Conservation (phyloP, 2,888 invertebrate species). For the Nomada fabriciana region DNA sequence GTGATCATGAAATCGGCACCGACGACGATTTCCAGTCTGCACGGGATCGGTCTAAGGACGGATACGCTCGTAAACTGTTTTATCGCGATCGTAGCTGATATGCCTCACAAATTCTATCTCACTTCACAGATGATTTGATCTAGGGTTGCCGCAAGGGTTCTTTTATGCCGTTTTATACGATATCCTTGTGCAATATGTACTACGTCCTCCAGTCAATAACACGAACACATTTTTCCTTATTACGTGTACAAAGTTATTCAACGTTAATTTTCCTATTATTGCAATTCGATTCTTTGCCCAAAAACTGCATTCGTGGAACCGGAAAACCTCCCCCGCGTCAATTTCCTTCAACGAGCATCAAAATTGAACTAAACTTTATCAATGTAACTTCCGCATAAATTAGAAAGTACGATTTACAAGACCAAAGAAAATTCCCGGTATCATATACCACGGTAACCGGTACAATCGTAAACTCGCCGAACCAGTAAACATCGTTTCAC, state of each 20-base stretch:
- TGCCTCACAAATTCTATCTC: conserved; percentile 56
- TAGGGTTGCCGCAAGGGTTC: conserved; percentile 29
- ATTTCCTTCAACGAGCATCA: too few species aligned
- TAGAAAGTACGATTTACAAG: not conserved
- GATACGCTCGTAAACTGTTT: conserved; percentile 70
- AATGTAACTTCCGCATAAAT: not conserved
- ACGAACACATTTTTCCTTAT: not conserved
- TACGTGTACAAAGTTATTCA: not conserved
- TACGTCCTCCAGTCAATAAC: not conserved
- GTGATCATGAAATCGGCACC: conserved; percentile 56
- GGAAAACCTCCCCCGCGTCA: too few species aligned
- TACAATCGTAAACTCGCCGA: not conserved
- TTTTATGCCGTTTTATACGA: conserved; percentile 31
- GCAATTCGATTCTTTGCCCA: too few species aligned
- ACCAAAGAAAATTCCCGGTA: not conserved
- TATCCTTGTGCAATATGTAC: conserved; percentile 19
- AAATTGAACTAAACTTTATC: too few species aligned
- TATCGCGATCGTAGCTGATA: conserved; percentile 68
- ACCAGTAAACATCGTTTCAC: not conserved
- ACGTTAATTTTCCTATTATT: not conserved
- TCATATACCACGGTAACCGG: too few species aligned
- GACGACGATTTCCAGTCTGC: conserved; percentile 54
- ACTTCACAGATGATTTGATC: conserved; percentile 49
- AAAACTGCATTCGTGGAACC: too few species aligned
- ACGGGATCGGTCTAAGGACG: conserved; percentile 38